Percentiles rank a stretch among this genome's conserved stretches.
Conservation (phyloP, 1,140 invertebrate genomes). For the Asbolus verrucosus region DNA sequence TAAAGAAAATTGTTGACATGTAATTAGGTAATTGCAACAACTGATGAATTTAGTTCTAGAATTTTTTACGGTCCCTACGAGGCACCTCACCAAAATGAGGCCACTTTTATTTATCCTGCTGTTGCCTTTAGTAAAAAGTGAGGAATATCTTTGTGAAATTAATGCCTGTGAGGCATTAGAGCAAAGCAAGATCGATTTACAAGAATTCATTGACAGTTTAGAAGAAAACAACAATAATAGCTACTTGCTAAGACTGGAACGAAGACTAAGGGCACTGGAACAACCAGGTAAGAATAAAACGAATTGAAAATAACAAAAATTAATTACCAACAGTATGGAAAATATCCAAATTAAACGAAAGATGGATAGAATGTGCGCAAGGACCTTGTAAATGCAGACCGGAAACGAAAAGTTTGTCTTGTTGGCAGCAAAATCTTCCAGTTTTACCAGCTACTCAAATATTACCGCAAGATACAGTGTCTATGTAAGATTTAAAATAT, state of each 20-base stretch:
- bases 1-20: conserved; percentile 31
- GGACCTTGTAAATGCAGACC: conserved; percentile 77
- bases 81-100: background rate
- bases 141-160: conserved; percentile 53
- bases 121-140: conserved; percentile 4
- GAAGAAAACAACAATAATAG: conserved; percentile 53
- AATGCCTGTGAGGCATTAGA: conserved; percentile 56
- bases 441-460: conserved; percentile 75
- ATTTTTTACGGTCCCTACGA: conserved; percentile 13
- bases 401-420: conserved; percentile 75
- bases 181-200: conserved; percentile 53
- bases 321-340: conserved; percentile 73
- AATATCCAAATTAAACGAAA: conserved; percentile 69
- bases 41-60: background rate
- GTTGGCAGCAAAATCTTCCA: conserved; percentile 76
- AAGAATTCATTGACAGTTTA: conserved; percentile 55
- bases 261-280: conserved; percentile 78
- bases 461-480: conserved; percentile 76
- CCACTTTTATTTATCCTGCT: background rate
- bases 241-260: conserved; percentile 69
- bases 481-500: conserved; percentile 75
- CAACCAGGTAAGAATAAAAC: conserved; percentile 71
- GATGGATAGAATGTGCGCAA: conserved; percentile 79
- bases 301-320: background rate
- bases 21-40: conserved; percentile 35